Evolutionary conservation across 64 coral and sea anemone species (phyloP).

Genomic region (Pachyseris speciosa): DNA sequence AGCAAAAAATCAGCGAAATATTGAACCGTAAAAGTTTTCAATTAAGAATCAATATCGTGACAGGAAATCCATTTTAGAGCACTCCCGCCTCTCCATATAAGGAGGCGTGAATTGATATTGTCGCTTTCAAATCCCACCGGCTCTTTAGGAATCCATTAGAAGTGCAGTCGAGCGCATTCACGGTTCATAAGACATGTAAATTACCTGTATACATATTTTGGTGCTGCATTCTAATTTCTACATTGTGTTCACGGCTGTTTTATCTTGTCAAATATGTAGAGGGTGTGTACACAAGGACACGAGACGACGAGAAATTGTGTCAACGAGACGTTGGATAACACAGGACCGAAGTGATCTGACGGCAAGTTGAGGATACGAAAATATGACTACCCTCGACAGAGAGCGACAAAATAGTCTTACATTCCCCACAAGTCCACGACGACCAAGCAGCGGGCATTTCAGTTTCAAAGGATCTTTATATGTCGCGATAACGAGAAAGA

Average conservation of each 20-base stretch:
- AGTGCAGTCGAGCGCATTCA: not conserved
- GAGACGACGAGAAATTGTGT: not conserved
- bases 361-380: not conserved
- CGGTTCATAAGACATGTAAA: conserved; percentile 8
- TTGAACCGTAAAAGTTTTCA: not conserved
- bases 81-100: conserved; percentile 29
- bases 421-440: not conserved
- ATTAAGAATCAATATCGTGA: conserved; percentile 39
- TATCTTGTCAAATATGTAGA: conserved; percentile 37
- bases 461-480: conserved; percentile 82
- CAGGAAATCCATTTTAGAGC: conserved; percentile 4
- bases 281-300: not conserved
- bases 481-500: conserved; percentile 84
- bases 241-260: conserved; percentile 37
- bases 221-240: not conserved
- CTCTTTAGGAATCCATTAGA: not conserved
- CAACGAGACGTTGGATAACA: not conserved
- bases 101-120: conserved; percentile 56
- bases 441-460: not conserved
- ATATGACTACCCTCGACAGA: not conserved
- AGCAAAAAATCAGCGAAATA: not conserved
- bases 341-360: not conserved
- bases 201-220: conserved; percentile 30
- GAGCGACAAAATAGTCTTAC: not conserved
- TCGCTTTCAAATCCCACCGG: conserved; percentile 8